Evolutionary conservation across 2,113 vertebrate species (phyloP), one percentile per base, ranked within the genome.

Genomic region (Pterocles gutturalis): DNA sequence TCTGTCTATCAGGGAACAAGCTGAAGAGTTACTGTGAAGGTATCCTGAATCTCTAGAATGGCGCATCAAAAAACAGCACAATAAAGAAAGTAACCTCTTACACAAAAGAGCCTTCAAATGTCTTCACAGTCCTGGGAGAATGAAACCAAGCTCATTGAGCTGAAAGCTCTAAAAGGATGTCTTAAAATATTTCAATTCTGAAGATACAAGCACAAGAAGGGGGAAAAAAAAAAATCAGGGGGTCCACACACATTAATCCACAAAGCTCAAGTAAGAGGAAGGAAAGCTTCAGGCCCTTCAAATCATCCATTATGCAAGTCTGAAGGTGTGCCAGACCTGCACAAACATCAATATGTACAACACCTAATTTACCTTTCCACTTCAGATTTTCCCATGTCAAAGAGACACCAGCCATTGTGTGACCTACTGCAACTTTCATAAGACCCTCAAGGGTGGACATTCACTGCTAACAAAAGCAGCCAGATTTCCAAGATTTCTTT

Each of bases 381-480:
- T 66, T 62, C 60, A 48, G 51, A 53, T 58, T 28, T 25, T n/a
- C 43, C 61, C 62, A 41, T 1, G 21, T 5, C 66, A 77, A 58
- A 54, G 46, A 45, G n/a, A 62, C 61, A 79, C 9, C 53, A 36
- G 10, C 7, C 62, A 17, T 1, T 4, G 26, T 3, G 14, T 19
- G 48, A 79, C 34, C 31, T 15, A 13, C 0, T 5, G n/a, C 51
- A 72, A 64, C 51, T 62, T 55, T 24, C 3, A 0, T 3, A 54
- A 45, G 34, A 22, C 5, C 25, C 73, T 33, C 1, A 0, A 77
- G 31, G 38, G 22, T 11, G 45, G 26, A 61, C 29, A 17, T 0
- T 6, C 12, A 4, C 15, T 9, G 34, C 72, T 55, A 70, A 31
- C 9, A 66, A 75, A 66, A 82, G 65, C 58, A 57, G 9, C 5